Evolutionary conservation across 2,113 vertebrate species (phyloP).

Genomic region (Aegithalos caudatus): DNA sequence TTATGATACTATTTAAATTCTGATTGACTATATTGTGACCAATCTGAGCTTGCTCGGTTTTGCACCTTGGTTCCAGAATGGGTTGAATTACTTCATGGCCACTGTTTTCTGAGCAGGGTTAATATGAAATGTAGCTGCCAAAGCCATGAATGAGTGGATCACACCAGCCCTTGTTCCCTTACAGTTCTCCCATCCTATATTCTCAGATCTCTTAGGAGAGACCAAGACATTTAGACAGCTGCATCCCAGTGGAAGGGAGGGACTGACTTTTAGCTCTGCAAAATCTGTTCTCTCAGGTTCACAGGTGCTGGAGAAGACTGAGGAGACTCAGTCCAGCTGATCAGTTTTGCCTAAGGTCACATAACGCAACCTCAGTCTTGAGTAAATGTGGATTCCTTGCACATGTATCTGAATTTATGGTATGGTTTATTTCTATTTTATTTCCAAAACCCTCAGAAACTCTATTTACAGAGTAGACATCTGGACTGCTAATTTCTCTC

Average conservation of each 20-base stretch:
- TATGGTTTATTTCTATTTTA: not conserved
- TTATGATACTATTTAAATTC: not conserved
- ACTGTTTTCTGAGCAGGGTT: not conserved
- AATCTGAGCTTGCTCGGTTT: not conserved
- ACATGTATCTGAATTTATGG: not conserved
- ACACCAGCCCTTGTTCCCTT: not conserved
- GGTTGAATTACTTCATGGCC: not conserved
- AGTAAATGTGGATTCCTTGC: not conserved
- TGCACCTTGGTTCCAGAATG: not conserved
- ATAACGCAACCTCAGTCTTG: not conserved
- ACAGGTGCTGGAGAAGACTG: not conserved
- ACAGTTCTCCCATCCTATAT: not conserved
- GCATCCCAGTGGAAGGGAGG: not conserved
- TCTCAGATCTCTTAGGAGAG: not conserved
- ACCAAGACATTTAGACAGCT: not conserved
- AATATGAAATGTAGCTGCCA: not conserved
- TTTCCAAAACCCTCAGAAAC: not conserved
- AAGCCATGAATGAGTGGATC: not conserved
- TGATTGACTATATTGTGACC: not conserved
- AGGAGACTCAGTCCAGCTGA: not conserved
- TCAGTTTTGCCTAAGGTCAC: not conserved
- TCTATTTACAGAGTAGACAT: not conserved
- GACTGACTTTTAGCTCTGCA: not conserved
- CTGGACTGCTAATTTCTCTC: slow-evolving; percentile 33
- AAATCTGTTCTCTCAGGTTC: not conserved